A percentile compares a stretch with the other conserved stretches of the same genome.
Evolutionary conservation across 1,140 invertebrate species (phyloP).

Genomic region (Tetramorium parvispinum): DNA sequence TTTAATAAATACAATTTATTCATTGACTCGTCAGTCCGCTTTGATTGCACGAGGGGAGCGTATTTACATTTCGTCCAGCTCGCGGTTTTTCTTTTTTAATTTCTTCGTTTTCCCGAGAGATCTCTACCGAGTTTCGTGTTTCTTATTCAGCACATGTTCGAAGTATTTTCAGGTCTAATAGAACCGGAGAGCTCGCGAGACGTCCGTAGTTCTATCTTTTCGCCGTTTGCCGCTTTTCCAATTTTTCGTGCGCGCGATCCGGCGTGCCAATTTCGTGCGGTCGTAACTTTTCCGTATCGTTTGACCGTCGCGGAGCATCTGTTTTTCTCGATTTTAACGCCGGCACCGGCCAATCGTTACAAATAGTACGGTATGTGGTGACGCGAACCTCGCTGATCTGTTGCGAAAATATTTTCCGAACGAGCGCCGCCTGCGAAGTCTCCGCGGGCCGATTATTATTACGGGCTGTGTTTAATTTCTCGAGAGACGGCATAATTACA

Average conservation of each 20-base stretch:
- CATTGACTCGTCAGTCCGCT: slow-evolving; percentile 30
- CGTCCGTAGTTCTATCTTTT: slow-evolving; percentile 42
- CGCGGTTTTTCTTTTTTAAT: slow-evolving; percentile 27
- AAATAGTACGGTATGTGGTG: slow-evolving; percentile 34
- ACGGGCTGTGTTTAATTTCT: slow-evolving; percentile 47
- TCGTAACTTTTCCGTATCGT: slow-evolving; percentile 39
- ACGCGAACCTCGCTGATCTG: slow-evolving; percentile 8
- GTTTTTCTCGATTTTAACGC: slow-evolving; percentile 46
- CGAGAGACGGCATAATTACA: slow-evolving; percentile 49
- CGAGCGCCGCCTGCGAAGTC: background rate
- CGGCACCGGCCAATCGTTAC: slow-evolving; percentile 12
- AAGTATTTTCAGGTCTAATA: slow-evolving; percentile 57
- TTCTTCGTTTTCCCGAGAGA: slow-evolving; percentile 19
- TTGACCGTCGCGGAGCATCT: slow-evolving; percentile 40
- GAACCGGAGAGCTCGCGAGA: slow-evolving; percentile 32
- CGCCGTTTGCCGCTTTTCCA: slow-evolving; percentile 56
- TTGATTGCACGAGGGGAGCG: slow-evolving; percentile 27
- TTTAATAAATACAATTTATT: slow-evolving; percentile 12
- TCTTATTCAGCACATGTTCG: slow-evolving; percentile 55
- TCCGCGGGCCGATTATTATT: slow-evolving; percentile 35
- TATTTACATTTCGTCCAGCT: slow-evolving; percentile 30
- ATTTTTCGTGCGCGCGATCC: slow-evolving; percentile 40
- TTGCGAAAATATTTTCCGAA: slow-evolving; percentile 37
- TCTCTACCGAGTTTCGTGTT: background rate
- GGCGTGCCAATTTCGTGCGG: slow-evolving; percentile 44